These are phyloP conservation scores for Pocillopora verrucosa DNA, from an alignment of 64 coral and sea anemone genomes.

Conservation along the genomic window DNA sequence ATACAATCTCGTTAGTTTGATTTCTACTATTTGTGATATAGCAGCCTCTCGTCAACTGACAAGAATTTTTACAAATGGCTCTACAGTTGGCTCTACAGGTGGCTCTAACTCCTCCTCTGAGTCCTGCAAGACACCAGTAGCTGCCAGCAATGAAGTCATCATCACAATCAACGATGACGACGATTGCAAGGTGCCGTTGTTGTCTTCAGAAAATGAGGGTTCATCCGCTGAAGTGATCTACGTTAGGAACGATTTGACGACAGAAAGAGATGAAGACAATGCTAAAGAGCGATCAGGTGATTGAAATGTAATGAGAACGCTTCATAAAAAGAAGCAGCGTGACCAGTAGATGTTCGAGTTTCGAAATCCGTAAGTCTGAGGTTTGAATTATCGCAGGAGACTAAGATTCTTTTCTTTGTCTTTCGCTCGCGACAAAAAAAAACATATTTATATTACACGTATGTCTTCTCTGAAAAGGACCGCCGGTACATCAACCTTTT, in stretches of 20 bases:
- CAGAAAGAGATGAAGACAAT: neutral
- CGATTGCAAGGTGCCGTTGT: neutral
- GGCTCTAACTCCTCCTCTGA: neutral
- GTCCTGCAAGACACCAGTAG: constrained; percentile 14
- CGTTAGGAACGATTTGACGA: neutral
- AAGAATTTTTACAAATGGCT: neutral
- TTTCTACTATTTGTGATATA: too few species aligned
- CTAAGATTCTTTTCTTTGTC: too few species aligned
- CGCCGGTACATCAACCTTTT: too few species aligned
- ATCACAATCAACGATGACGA: constrained; percentile 11
- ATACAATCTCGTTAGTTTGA: too few species aligned
- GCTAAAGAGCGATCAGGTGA: neutral
- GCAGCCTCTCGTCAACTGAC: neutral
- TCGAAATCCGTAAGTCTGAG: too few species aligned
- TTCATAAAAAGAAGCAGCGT: too few species aligned
- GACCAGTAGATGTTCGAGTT: too few species aligned
- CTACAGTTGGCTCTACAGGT: too few species aligned
- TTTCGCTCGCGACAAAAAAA: too few species aligned
- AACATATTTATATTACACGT: too few species aligned
- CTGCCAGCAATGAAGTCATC: neutral
- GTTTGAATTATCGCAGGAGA: too few species aligned
- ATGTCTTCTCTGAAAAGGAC: too few species aligned
- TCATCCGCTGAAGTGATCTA: constrained; percentile 4
- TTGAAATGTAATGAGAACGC: neutral
- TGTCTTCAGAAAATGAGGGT: neutral